phyloP scores from a whole-genome alignment of 1,140 invertebrate species.

The Riptortus pedestris region DNA sequence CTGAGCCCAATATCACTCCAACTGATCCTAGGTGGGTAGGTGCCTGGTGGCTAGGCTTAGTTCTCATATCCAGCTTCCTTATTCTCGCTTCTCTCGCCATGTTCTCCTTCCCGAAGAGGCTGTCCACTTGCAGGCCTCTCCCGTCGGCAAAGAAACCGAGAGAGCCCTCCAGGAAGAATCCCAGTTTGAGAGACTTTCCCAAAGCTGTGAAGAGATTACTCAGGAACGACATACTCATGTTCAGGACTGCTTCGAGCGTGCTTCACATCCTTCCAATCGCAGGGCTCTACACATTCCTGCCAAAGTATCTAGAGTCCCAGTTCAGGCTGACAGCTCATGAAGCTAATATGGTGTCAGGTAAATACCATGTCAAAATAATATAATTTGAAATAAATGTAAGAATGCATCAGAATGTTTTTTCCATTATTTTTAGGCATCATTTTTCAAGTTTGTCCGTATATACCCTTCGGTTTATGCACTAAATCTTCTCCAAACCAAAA shows the following conservation, averaged over 20 bases:
- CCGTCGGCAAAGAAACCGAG: not conserved
- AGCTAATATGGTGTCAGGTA: conserved; percentile 83
- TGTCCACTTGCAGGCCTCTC: conserved; percentile 42
- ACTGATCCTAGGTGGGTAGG: conserved; percentile 84
- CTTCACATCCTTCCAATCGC: conserved; percentile 82
- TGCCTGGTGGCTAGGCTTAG: conserved; percentile 80
- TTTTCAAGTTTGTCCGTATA: not conserved
- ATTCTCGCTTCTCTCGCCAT: conserved; percentile 70
- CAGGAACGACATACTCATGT: conserved; percentile 82
- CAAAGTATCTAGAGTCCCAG: conserved; percentile 87
- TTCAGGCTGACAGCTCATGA: conserved; percentile 77
- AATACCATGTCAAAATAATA: conserved; percentile 29
- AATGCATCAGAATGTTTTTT: not conserved
- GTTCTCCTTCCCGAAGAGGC: conserved; percentile 73
- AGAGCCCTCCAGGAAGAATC: conserved; percentile 41
- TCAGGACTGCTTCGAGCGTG: conserved; percentile 76
- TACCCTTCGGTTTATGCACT: too few species aligned
- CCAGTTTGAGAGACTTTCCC: conserved; percentile 65
- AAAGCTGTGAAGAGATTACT: conserved; percentile 73
- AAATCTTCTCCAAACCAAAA: too few species aligned
- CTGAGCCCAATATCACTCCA: conserved; percentile 62
- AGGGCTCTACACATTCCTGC: conserved; percentile 83
- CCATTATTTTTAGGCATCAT: not conserved
- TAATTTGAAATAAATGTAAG: conserved; percentile 15
- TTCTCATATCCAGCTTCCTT: conserved; percentile 67